phyloP scores from a whole-genome alignment of 2,797 vertebrate genomes.

The Lemur catta region DNA sequence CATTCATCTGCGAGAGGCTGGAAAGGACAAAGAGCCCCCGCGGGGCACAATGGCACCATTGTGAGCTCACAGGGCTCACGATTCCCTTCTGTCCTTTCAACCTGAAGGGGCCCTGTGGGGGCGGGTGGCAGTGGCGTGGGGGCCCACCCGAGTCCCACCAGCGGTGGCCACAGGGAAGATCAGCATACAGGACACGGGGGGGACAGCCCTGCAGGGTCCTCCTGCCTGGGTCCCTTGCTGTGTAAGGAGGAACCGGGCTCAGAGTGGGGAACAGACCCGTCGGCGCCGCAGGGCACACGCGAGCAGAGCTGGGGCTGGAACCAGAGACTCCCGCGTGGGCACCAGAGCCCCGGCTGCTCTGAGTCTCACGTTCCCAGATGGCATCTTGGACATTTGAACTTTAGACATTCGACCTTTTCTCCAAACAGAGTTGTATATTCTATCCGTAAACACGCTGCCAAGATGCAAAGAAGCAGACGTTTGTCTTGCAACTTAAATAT shows the following conservation, averaged over 20 bases:
- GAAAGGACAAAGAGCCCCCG: neutral
- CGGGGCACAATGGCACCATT: neutral
- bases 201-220: neutral
- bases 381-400: neutral
- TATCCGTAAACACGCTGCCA: neutral
- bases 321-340: neutral
- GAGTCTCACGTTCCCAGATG: neutral
- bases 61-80: neutral
- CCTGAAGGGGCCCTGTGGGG: neutral
- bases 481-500: neutral
- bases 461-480: neutral
- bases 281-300: neutral
- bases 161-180: neutral
- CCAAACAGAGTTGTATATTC: neutral
- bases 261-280: neutral
- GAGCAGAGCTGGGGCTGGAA: neutral
- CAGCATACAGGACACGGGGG: neutral
- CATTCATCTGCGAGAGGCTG: neutral
- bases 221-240: neutral
- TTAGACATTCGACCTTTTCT: neutral
- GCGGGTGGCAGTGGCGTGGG: neutral
- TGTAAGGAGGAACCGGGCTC: neutral
- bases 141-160: neutral
- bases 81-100: neutral
- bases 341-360: accelerated